Evolutionary conservation across 2,888 invertebrate genomes (phyloP).

Genomic region (Drosophila mimetica): DNA sequence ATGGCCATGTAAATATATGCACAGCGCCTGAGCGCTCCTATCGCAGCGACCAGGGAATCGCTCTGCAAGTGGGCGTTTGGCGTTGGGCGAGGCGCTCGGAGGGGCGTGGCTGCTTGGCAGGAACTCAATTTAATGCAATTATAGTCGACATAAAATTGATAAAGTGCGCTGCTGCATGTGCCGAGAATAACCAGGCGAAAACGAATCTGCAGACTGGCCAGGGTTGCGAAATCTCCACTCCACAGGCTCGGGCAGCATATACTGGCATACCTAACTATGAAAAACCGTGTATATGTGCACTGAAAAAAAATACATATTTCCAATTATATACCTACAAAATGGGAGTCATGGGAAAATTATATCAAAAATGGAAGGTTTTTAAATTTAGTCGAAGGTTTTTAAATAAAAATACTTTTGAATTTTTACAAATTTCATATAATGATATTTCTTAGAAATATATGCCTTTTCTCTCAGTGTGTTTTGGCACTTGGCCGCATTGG

Average conservation of each 20-base stretch:
- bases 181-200: slow-evolving; percentile 28
- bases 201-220: slow-evolving; percentile 13
- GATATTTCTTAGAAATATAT: too few species aligned
- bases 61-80: background rate
- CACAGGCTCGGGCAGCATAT: too few species aligned
- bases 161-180: slow-evolving; percentile 59
- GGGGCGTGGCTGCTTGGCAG: slow-evolving; percentile 21
- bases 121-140: slow-evolving; percentile 64
- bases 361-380: too few species aligned
- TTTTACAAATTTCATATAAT: too few species aligned
- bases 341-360: too few species aligned
- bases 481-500: slow-evolving; percentile 39
- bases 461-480: slow-evolving; percentile 2
- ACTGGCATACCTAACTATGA: background rate
- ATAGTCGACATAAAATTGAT: slow-evolving; percentile 69
- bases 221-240: background rate
- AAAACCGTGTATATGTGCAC: background rate
- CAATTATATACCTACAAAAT: too few species aligned
- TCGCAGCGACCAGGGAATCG: background rate
- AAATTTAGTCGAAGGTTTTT: too few species aligned
- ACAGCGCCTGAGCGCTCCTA: background rate
- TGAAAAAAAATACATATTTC: background rate
- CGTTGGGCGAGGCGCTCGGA: too few species aligned
- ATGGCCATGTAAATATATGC: slow-evolving; percentile 17
- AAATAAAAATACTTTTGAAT: too few species aligned